These are phyloP conservation scores for Nothobranchius kuhntae DNA, from an alignment of 2,113 vertebrate genomes.

Conservation along the genomic window DNA sequence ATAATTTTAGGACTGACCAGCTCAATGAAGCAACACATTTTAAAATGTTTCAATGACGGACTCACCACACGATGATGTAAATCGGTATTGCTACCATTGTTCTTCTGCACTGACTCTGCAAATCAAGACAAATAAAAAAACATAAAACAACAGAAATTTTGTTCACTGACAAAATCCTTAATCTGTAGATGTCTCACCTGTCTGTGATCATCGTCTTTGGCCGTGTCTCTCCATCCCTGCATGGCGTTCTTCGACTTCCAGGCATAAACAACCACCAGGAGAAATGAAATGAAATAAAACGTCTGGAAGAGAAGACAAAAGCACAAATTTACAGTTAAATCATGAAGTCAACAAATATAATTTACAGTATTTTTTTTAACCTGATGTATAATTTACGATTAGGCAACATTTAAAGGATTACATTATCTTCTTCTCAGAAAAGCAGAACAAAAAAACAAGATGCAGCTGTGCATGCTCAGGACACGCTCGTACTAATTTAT, in stretches of 20 bases:
- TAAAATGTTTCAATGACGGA: not conserved
- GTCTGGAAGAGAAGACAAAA: conserved; percentile 64
- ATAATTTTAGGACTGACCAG: too few species aligned
- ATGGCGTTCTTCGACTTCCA: conserved; percentile 68
- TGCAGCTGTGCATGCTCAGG: too few species aligned
- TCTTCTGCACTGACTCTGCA: conserved; percentile 39
- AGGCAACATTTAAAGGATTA: too few species aligned
- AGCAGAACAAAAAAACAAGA: too few species aligned
- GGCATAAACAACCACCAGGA: conserved; percentile 78
- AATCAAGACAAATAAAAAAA: not conserved
- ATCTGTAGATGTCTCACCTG: conserved; percentile 54
- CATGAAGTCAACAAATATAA: too few species aligned
- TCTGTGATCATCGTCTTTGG: conserved; percentile 18
- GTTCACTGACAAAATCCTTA: not conserved
- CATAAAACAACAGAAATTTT: not conserved
- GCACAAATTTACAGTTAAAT: not conserved
- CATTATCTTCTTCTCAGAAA: too few species aligned
- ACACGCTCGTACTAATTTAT: too few species aligned
- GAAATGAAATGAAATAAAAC: conserved; percentile 76
- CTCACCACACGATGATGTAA: conserved; percentile 67
- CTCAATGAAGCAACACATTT: not conserved
- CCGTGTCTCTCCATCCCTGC: conserved; percentile 69
- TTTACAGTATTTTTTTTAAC: too few species aligned
- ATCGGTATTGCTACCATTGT: conserved; percentile 5
- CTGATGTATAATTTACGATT: too few species aligned